Evolutionary conservation across 2,888 invertebrate species (phyloP).

Genomic region (Schrankia costaestrigalis): DNA sequence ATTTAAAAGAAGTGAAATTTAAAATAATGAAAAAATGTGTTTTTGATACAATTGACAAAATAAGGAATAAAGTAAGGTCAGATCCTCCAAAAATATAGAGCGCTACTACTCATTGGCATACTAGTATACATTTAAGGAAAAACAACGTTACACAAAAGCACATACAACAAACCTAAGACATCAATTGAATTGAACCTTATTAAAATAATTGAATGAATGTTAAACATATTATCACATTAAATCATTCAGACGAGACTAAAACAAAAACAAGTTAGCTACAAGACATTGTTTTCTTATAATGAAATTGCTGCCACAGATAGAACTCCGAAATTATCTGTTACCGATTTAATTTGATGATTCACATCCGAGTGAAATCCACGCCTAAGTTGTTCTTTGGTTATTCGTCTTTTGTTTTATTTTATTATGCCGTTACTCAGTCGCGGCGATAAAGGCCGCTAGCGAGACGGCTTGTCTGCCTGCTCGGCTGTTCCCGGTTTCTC

Average conservation of each 20-base stretch:
- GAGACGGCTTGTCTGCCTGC: slow-evolving; percentile 79
- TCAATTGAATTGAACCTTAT: too few relatives aligned
- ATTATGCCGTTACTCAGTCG: slow-evolving; percentile 62
- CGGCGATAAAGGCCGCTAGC: slow-evolving; percentile 66
- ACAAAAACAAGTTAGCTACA: slow-evolving; percentile 20
- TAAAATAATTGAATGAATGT: neutral
- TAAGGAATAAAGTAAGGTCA: too few relatives aligned
- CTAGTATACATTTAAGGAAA: too few relatives aligned
- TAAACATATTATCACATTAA: neutral
- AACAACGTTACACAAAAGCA: too few relatives aligned
- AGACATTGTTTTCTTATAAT: slow-evolving; percentile 34
- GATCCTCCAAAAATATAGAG: too few relatives aligned
- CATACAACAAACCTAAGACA: too few relatives aligned
- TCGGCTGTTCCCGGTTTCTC: slow-evolving; percentile 62
- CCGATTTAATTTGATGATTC: slow-evolving; percentile 40
- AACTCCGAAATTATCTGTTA: slow-evolving; percentile 35
- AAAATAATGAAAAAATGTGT: too few relatives aligned
- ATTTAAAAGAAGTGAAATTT: too few relatives aligned
- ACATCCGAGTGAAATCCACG: slow-evolving; percentile 34
- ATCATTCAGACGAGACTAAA: slow-evolving; percentile 2
- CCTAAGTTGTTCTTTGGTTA: slow-evolving; percentile 47
- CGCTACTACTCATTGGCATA: too few relatives aligned
- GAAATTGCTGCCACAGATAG: slow-evolving; percentile 29
- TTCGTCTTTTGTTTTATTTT: slow-evolving; percentile 73
- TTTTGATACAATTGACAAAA: too few relatives aligned